Percentiles rank a stretch among this genome's conserved stretches.
Evolutionary conservation across 2,888 invertebrate species (phyloP).

Genomic region (Sympetrum striolatum): DNA sequence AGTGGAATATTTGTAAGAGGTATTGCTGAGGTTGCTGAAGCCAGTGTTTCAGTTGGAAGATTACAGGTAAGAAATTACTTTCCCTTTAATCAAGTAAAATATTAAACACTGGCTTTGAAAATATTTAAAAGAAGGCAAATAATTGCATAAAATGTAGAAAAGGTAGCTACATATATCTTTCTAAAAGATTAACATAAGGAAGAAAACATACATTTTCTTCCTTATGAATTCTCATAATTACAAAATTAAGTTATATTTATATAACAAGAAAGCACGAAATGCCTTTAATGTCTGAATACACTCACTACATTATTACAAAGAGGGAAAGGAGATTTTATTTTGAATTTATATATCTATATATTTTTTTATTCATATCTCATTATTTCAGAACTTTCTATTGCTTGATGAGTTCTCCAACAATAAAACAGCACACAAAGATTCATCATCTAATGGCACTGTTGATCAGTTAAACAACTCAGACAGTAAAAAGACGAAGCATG

Average conservation of each 20-base stretch:
- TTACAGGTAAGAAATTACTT: not conserved
- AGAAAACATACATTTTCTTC: no score
- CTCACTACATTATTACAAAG: no score
- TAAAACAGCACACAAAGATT: not conserved
- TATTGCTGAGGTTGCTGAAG: constrained; percentile 69
- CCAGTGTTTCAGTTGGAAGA: constrained; percentile 65
- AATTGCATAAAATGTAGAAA: no score
- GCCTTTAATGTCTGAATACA: no score
- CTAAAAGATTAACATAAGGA: no score
- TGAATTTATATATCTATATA: no score
- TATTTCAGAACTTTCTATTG: constrained; percentile 8
- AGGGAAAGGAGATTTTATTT: no score
- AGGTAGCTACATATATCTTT: no score
- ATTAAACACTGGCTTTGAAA: not conserved
- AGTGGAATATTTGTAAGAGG: constrained; percentile 68
- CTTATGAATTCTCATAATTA: no score
- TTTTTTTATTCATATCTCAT: not conserved
- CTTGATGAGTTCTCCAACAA: not conserved
- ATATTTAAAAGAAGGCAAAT: not conserved
- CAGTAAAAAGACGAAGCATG: not conserved
- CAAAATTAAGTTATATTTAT: no score
- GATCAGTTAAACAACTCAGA: not conserved
- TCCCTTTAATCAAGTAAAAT: no score
- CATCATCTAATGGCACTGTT: not conserved
- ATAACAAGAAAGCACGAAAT: no score